phyloP scores from a whole-genome alignment of 2,797 vertebrate species.

The Harpagifer antarcticus region DNA sequence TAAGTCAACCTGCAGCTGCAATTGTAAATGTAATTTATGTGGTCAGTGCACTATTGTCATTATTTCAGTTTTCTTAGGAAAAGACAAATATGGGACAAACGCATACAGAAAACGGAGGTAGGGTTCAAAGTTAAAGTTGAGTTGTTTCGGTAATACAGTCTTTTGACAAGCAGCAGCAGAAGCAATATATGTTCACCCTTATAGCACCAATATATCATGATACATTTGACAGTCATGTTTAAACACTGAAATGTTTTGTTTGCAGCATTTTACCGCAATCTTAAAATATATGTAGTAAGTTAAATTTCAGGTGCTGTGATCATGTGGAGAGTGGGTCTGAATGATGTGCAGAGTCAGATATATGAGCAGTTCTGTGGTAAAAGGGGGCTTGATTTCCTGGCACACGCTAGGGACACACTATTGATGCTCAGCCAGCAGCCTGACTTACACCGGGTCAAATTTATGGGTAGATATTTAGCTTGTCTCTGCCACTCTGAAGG shows the following conservation, averaged over 20 bases:
- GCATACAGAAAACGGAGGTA: background rate
- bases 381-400: constrained; percentile 63
- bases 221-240: constrained; percentile 39
- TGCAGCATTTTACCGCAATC: constrained; percentile 34
- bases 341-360: constrained; percentile 68
- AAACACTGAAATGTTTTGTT: constrained; percentile 43
- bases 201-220: constrained; percentile 28
- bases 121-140: background rate
- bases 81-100: background rate
- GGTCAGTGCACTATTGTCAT: too few relatives aligned
- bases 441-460: constrained; percentile 66
- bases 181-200: constrained; percentile 15
- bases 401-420: constrained; percentile 57
- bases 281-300: constrained; percentile 55
- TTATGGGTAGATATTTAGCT: constrained; percentile 74
- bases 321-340: constrained; percentile 48
- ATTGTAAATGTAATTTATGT: too few relatives aligned
- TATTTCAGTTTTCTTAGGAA: background rate
- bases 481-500: constrained; percentile 69
- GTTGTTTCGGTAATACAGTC: constrained; percentile 13
- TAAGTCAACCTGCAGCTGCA: too few relatives aligned
- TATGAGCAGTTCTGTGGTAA: constrained; percentile 67
- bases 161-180: constrained; percentile 18
- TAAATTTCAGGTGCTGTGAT: constrained; percentile 67
- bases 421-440: constrained; percentile 70